A percentile compares a stretch with the other conserved stretches of the same genome.
These are phyloP conservation scores for Pangasius mekongensis DNA, from an alignment of 2,797 vertebrate genomes.

Conservation along the genomic window DNA sequence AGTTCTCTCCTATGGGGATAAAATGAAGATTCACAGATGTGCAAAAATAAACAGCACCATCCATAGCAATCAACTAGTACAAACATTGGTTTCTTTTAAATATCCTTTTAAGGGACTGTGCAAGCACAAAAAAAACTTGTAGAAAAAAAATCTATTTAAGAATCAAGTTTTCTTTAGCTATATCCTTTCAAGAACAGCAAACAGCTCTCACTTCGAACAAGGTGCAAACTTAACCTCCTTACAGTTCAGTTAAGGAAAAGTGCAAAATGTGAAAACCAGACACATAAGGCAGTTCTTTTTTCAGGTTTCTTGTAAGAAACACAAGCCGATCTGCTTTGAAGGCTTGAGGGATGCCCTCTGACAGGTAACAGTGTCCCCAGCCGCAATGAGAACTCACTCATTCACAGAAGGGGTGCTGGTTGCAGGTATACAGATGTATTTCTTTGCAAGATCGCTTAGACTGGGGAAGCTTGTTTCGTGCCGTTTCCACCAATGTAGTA, in stretches of 20 bases:
- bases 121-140: neutral
- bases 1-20: neutral
- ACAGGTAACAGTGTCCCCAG: neutral
- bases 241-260: slow-evolving; percentile 2
- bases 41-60: neutral
- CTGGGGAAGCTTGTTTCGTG: neutral
- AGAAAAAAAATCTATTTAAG: too few relatives aligned
- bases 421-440: slow-evolving; percentile 8
- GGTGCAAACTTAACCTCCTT: neutral
- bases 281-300: neutral
- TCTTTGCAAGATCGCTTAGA: neutral
- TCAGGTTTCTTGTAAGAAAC: slow-evolving; percentile 9
- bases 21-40: neutral
- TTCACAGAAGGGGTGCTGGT: slow-evolving; percentile 1
- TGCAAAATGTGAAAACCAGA: neutral
- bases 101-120: neutral
- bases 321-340: neutral
- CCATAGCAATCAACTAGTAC: neutral
- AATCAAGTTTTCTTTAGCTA: neutral
- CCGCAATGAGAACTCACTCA: neutral
- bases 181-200: neutral
- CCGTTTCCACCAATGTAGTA: slow-evolving; percentile 9
- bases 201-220: neutral
- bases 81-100: neutral
- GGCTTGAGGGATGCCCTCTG: neutral